Evolutionary conservation across 2,888 invertebrate genomes (phyloP), one percentile per base, ranked within the genome.

Genomic region (Drosophila peninsularis): DNA sequence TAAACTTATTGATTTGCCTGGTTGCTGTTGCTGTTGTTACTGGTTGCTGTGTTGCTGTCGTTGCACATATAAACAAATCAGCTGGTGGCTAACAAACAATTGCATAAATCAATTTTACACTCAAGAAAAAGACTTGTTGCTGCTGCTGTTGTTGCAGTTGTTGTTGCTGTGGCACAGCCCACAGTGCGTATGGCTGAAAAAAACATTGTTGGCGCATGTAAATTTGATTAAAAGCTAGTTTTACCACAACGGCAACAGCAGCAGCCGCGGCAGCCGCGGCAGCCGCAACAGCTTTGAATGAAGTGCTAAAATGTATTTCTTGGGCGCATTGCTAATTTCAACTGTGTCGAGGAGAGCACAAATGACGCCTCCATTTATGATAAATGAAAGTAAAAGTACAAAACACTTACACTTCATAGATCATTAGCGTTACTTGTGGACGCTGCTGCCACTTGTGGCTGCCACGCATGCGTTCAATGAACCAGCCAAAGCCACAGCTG

Each of bases 381-480:
- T 86, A 86, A 82, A 86, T 86, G 85, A 86, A 86, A 86, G 88
- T 86, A 86, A 86, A 86, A 86, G 85, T 88, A 83, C 87, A 69
- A 70, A 78, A 62, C 77, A 76, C 76, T 82, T 78, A 75, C 81
- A 86, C 82, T 78, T 86, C 88, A 86, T 74, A 83, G 88, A 85
- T 88, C 85, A 85, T 85, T 85, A 85, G 86, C 75, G 80, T 70
- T 70, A 45, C 62, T 67, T 67, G 54, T 54, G 54, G 69, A 57
- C 61, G 66, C 61, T 19, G 44, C 58, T 27, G 71, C 45, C 41
- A 55, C 27, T 64, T 32, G 61, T 49, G 45, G 37, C 41, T 32
- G 47, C 34, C 53, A 47, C 64, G 47, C 53, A 68, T 80, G 81
- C 80, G 85, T 88, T 85, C 88, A 82, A 71, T 83, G 85, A 82